These are phyloP conservation scores for Diphyllodes magnificus DNA, from an alignment of 2,113 vertebrate species.

Conservation along the genomic window DNA sequence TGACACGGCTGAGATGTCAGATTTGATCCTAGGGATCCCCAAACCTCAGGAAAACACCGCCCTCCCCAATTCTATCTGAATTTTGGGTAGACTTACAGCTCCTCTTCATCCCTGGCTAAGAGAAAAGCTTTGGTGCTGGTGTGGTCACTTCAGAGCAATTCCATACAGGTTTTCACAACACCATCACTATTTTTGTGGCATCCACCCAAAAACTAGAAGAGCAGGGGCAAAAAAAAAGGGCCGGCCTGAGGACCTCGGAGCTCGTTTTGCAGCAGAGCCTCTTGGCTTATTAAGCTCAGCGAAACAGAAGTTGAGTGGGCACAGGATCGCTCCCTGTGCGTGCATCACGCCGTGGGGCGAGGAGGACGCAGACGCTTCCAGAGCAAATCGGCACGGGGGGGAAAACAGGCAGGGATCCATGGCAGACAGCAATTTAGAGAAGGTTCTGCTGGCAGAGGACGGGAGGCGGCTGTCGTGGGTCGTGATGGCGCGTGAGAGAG, in stretches of 20 bases:
- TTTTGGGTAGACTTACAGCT: not conserved
- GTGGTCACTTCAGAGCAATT: not conserved
- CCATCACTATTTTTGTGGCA: not conserved
- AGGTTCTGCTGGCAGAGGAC: not conserved
- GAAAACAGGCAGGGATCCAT: not conserved
- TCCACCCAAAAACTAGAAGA: not conserved
- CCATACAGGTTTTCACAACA: not conserved
- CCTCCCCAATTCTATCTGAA: rapidly evolving
- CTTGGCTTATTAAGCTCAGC: not conserved
- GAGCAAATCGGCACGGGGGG: not conserved
- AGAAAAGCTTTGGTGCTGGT: not conserved
- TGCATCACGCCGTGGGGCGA: not conserved
- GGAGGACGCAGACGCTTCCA: not conserved
- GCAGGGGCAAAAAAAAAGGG: not conserved
- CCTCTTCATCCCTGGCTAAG: not conserved
- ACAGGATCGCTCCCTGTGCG: not conserved
- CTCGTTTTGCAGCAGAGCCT: not conserved
- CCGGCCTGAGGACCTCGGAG: not conserved
- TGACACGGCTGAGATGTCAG: not conserved
- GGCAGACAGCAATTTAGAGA: not conserved
- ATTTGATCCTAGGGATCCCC: not conserved
- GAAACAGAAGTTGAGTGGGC: conserved; percentile 44
- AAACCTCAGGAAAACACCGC: not conserved
- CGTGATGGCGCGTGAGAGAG: not conserved
- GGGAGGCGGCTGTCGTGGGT: not conserved